Evolutionary conservation across 2,113 vertebrate species (phyloP), one percentile per base, ranked within the genome.

Genomic region (Piprites chloris): DNA sequence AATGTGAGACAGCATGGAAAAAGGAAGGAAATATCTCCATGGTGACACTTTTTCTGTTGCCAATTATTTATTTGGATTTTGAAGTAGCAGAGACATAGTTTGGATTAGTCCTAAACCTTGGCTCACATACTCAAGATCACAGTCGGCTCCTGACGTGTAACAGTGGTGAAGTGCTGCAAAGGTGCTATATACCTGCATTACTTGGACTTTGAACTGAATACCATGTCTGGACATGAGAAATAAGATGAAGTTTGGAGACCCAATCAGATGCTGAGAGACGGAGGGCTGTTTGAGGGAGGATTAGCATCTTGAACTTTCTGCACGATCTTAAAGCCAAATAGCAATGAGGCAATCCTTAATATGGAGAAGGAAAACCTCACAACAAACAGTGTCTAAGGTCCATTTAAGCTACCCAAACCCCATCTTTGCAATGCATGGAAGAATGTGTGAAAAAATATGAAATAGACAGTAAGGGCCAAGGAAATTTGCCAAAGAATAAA

Each of bases 381-480:
- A 58, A 44, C 7, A 73, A 28, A 26, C 37, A 69, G 14, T 8
- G 15, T 53, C 56, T 87, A 71, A 49, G 91, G 22, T 32, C 78
- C 9, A 2, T 69, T 77, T 62, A 77, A 77, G 7, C 12, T 63
- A 8, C 63, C 21, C 23, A 71, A 19, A 39, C 5, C 1, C 9
- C 14, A 19, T 22, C 19, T 67, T 56, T 0, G 0, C 24, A 35
- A 44, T 37, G 20, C 2, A 9, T 1, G 0, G 32, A 7, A 55
- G 52, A 78, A 71, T 21, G 30, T 21, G 18, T 53, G 59, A 39
- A 52, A 71, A 90, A 89, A 50, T 5, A 6, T 67, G 37, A 73
- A 85, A 66, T 22, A 73, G 12, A 56, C 16, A 49, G 28, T 1
- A 53, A 74, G 7, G 21, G 9, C 9, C 20, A 49, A 89, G 46